Evolutionary conservation across 2,888 invertebrate genomes (phyloP).

Genomic region (Eupithecia vulgata): DNA sequence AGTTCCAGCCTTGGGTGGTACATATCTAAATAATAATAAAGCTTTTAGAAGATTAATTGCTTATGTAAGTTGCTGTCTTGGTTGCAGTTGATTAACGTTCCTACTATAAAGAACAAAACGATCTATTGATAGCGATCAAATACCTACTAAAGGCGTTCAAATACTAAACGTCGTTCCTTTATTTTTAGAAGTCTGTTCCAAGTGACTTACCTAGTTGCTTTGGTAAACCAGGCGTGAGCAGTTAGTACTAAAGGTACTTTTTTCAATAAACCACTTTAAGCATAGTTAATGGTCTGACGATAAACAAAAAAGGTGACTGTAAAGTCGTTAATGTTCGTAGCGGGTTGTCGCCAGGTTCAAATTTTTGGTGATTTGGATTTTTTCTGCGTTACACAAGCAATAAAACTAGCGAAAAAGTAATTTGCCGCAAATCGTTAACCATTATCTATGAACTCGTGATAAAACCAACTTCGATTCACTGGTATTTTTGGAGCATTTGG

Average conservation of each 20-base stretch:
- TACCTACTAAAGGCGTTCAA: not conserved
- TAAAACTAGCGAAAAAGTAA: too few relatives aligned
- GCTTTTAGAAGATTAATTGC: not conserved
- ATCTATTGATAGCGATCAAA: not conserved
- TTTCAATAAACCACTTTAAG: slow-evolving; percentile 17
- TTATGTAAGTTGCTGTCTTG: not conserved
- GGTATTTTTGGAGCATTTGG: too few relatives aligned
- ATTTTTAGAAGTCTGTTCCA: slow-evolving; percentile 3
- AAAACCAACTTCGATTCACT: too few relatives aligned
- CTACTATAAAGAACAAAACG: not conserved
- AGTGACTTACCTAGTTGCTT: slow-evolving; percentile 9
- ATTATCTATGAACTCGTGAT: too few relatives aligned
- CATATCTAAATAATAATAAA: not conserved
- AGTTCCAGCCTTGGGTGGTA: not conserved
- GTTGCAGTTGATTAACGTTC: not conserved
- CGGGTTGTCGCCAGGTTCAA: too few relatives aligned
- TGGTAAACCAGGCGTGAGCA: slow-evolving; percentile 26
- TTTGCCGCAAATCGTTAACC: too few relatives aligned
- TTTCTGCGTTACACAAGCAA: too few relatives aligned
- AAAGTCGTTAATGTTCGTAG: not conserved
- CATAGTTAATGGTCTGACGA: slow-evolving; percentile 23
- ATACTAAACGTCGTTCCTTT: slow-evolving; percentile 9
- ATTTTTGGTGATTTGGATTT: too few relatives aligned
- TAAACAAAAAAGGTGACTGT: slow-evolving; percentile 28
- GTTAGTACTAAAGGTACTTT: slow-evolving; percentile 13